A percentile compares a stretch with the other conserved stretches of the same genome.
These are phyloP conservation scores for Chanos chanos DNA, from an alignment of 2,797 vertebrate genomes.

Conservation along the genomic window DNA sequence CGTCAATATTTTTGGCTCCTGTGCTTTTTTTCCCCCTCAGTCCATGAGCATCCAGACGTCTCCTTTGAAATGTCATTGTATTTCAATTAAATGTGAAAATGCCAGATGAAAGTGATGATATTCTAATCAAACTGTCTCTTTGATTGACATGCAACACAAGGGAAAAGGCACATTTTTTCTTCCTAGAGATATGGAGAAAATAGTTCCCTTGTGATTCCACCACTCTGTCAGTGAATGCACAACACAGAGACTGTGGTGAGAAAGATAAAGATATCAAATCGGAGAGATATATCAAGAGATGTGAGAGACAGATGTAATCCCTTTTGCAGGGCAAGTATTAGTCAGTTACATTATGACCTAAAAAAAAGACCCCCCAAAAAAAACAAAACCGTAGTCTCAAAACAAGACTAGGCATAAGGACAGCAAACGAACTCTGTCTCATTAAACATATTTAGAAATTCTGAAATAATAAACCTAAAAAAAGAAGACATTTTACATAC, in stretches of 20 bases:
- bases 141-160: conserved; percentile 49
- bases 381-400: no score
- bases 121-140: conserved; percentile 33
- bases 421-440: no score
- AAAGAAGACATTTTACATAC: no score
- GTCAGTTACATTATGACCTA: conserved; percentile 46
- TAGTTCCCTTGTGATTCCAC: background rate
- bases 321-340: conserved; percentile 63
- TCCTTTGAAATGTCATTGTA: conserved; percentile 57
- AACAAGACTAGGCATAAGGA: no score
- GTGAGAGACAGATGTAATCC: conserved; percentile 53
- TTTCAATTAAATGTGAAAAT: conserved; percentile 49
- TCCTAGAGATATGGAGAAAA: no score
- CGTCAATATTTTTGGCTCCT: background rate
- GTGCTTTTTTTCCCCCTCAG: no score
- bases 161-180: background rate
- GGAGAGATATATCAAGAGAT: conserved; percentile 53
- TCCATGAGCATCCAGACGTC: conserved; percentile 7
- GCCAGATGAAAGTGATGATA: conserved; percentile 49
- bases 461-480: no score
- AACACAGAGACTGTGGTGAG: conserved; percentile 35
- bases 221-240: conserved; percentile 34
- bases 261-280: conserved; percentile 71
- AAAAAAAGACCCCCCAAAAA: background rate
- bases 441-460: no score